Conservation (phyloP, 2,888 invertebrate species). For the Aphidius colemani region DNA sequence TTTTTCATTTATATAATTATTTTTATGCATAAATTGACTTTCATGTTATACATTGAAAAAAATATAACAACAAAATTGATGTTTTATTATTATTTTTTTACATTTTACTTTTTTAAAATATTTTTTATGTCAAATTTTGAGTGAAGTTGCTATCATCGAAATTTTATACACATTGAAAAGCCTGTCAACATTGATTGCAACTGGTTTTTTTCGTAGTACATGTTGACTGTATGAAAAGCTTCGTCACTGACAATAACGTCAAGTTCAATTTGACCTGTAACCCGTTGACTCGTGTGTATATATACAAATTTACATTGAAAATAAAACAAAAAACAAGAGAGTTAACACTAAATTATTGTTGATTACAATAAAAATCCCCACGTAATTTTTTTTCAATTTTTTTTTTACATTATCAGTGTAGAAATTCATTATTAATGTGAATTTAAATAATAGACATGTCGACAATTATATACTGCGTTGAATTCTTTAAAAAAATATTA, state of each 20-base stretch:
- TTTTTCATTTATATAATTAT: background rate
- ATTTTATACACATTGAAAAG: background rate
- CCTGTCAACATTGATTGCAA: background rate
- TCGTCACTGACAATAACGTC: constrained; percentile 4
- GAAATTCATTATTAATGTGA: background rate
- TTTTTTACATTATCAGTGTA: too few relatives aligned
- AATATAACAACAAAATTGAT: too few relatives aligned
- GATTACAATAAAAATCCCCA: too few relatives aligned
- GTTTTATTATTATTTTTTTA: background rate
- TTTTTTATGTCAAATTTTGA: too few relatives aligned
- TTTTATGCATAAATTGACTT: background rate
- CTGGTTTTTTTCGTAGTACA: background rate
- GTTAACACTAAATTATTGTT: too few relatives aligned
- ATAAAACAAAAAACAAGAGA: too few relatives aligned
- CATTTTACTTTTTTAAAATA: background rate
- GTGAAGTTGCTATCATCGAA: background rate
- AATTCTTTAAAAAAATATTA: too few relatives aligned
- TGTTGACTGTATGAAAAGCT: background rate
- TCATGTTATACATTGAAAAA: too few relatives aligned
- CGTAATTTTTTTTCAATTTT: too few relatives aligned
- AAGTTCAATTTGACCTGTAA: constrained; percentile 7
- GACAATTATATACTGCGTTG: too few relatives aligned
- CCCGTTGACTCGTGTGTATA: constrained; percentile 1
- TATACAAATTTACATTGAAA: background rate
- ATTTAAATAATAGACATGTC: too few relatives aligned